phyloP scores from a whole-genome alignment of 2,113 vertebrate species.

The Lophochroa leadbeateri region DNA sequence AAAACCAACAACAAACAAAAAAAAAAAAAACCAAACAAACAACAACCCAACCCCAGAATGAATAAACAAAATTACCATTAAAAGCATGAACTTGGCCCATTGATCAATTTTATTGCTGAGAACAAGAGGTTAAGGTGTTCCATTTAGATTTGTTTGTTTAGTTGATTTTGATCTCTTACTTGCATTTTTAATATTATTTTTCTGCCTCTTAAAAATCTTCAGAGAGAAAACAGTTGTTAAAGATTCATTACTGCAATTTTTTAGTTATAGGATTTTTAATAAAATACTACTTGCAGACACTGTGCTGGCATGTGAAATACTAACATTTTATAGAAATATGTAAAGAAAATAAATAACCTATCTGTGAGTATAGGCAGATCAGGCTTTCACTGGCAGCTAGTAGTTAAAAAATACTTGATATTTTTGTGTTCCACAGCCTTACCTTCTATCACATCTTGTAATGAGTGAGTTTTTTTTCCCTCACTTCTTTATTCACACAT shows the following conservation, averaged over 20 bases:
- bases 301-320: background rate
- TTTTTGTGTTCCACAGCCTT: background rate
- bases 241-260: background rate
- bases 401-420: background rate
- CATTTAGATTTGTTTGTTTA: background rate
- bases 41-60: background rate
- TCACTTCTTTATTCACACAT: background rate
- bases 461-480: background rate
- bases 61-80: background rate
- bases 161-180: background rate
- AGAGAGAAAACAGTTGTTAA: background rate
- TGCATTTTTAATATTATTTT: background rate
- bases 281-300: background rate
- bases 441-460: rapidly evolving
- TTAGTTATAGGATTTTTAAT: background rate
- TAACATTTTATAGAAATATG: background rate
- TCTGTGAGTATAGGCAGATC: background rate
- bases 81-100: background rate
- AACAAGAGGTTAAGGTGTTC: background rate
- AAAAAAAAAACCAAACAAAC: too few species aligned
- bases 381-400: background rate
- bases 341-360: background rate
- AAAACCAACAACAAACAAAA: too few species aligned
- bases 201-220: background rate
- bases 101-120: background rate